phyloP scores from a whole-genome alignment of 2,888 invertebrate species.

The Mimas tiliae region DNA sequence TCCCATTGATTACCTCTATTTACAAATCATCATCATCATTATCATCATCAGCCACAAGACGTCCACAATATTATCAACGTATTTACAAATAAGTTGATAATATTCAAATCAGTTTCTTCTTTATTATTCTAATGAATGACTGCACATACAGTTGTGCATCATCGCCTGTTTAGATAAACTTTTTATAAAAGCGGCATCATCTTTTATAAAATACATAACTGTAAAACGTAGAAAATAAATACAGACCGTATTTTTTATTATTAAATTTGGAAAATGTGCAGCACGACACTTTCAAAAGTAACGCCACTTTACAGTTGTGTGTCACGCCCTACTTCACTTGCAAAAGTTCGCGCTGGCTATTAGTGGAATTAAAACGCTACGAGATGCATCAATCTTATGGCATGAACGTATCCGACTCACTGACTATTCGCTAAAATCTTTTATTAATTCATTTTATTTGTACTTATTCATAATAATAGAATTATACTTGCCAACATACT shows the following conservation, averaged over 20 bases:
- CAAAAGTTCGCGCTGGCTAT: conserved; percentile 73
- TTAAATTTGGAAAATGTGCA: conserved; percentile 18
- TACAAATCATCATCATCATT: too few species aligned
- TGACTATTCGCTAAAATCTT: conserved; percentile 2
- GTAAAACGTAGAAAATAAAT: neutral
- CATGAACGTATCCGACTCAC: conserved; percentile 35
- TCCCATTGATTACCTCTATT: too few species aligned
- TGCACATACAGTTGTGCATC: too few species aligned
- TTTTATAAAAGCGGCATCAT: too few species aligned
- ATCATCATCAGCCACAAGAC: too few species aligned
- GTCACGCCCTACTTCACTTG: conserved; percentile 75
- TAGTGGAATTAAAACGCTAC: conserved; percentile 81
- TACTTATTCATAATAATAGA: neutral
- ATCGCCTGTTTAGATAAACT: too few species aligned
- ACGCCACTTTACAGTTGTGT: conserved; percentile 63
- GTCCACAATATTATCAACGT: too few species aligned
- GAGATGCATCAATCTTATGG: conserved; percentile 60
- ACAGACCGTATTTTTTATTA: neutral
- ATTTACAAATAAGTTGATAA: too few species aligned
- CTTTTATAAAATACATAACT: too few species aligned
- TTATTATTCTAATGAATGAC: too few species aligned
- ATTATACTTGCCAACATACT: neutral
- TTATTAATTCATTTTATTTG: neutral
- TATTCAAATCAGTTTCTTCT: too few species aligned
- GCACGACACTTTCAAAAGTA: conserved; percentile 48